A percentile compares a stretch with the other conserved stretches of the same genome.
phyloP scores from a whole-genome alignment of 2,797 vertebrate species.

The Somateria mollissima region DNA sequence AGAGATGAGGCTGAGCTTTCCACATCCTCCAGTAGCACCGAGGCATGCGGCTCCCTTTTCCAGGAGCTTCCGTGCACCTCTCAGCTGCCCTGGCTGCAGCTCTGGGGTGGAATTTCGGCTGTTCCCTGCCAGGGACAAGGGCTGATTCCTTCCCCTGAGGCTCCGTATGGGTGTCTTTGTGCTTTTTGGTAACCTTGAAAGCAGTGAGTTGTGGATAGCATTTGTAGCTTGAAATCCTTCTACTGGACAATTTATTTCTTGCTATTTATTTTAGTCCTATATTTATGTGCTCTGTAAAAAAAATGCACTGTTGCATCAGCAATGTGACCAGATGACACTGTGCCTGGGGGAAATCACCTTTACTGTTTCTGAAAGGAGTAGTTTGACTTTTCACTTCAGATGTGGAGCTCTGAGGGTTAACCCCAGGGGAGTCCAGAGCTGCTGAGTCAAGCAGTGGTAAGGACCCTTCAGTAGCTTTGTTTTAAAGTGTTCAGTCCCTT shows the following conservation, averaged over 20 bases:
- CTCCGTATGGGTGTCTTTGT: neutral
- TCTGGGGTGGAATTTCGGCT: neutral
- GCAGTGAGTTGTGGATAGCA: neutral
- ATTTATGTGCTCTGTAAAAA: neutral
- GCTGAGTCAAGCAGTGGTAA: neutral
- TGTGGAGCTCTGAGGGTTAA: neutral
- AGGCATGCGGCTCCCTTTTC: neutral
- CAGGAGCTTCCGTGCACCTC: accelerated
- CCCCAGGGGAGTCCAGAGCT: neutral
- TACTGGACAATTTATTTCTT: neutral
- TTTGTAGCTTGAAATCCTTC: neutral
- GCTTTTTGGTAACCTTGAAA: neutral
- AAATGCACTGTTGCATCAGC: neutral
- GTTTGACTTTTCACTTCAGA: neutral
- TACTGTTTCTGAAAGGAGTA: neutral
- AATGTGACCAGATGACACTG: neutral
- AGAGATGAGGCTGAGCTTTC: neutral
- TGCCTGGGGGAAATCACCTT: neutral
- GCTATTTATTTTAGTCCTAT: neutral
- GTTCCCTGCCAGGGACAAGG: neutral
- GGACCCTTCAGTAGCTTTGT: neutral
- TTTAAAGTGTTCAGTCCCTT: neutral
- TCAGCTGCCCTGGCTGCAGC: neutral
- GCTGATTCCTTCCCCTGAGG: neutral
- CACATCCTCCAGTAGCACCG: accelerated